These are phyloP conservation scores for Nothura maculosa DNA, from an alignment of 2,797 vertebrate genomes.

Conservation along the genomic window DNA sequence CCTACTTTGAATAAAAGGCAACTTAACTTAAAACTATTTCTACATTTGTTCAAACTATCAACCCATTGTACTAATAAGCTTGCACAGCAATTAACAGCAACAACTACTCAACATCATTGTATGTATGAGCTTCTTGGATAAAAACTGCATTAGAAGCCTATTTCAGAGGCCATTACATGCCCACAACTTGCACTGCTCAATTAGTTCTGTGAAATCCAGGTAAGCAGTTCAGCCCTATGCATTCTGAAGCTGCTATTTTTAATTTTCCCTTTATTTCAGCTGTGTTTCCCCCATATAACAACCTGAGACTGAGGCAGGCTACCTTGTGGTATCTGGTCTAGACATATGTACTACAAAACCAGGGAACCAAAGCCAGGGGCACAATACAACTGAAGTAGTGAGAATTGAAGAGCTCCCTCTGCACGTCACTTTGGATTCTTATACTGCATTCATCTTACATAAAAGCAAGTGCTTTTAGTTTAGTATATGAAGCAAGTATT, in stretches of 20 bases:
- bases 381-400: background rate
- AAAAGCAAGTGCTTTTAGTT: background rate
- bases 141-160: background rate
- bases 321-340: background rate
- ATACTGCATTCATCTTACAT: background rate
- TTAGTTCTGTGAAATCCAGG: background rate
- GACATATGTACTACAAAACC: fast-evolving
- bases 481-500: background rate
- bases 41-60: background rate
- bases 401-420: background rate
- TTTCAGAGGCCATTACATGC: background rate
- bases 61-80: background rate
- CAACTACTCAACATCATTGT: background rate
- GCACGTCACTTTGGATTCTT: fast-evolving
- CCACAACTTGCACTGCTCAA: background rate
- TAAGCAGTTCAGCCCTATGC: background rate
- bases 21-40: background rate
- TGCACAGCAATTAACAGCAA: background rate
- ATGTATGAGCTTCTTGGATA: background rate
- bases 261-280: background rate
- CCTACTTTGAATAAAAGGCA: background rate
- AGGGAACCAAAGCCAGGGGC: background rate
- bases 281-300: background rate
- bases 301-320: background rate
- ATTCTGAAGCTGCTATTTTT: background rate